A percentile compares a stretch with the other conserved stretches of the same genome.
Evolutionary conservation across 1,140 invertebrate genomes (phyloP).

Genomic region (Carposina sasakii): DNA sequence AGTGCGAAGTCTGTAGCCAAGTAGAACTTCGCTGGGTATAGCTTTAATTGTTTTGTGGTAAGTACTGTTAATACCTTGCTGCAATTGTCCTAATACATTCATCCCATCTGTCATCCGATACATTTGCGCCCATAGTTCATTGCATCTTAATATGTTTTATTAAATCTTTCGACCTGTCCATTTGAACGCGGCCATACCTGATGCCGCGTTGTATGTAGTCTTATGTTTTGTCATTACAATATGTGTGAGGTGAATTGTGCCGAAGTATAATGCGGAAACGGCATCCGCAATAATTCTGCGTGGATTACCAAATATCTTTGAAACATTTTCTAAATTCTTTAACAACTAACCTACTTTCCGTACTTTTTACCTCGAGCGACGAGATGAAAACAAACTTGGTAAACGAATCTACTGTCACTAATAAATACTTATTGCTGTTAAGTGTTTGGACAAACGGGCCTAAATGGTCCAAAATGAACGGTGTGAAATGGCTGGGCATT

Average conservation of each 20-base stretch:
- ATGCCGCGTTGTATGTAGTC: background rate
- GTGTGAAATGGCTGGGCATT: slow-evolving; percentile 3
- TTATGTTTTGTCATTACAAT: background rate
- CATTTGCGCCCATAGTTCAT: background rate
- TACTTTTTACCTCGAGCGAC: background rate
- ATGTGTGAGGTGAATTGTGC: background rate
- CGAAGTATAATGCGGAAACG: background rate
- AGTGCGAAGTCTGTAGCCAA: background rate
- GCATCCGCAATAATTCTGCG: no score
- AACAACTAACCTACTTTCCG: background rate
- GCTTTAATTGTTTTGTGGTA: slow-evolving; percentile 1
- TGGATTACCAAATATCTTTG: slow-evolving; percentile 1
- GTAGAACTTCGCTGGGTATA: background rate
- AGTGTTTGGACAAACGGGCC: no score
- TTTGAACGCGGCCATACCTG: background rate
- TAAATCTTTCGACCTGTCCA: background rate
- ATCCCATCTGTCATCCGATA: background rate
- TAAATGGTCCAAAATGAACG: slow-evolving; percentile 4
- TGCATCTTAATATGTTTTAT: background rate
- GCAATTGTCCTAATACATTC: background rate
- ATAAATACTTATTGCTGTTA: slow-evolving; percentile 3
- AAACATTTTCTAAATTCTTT: background rate
- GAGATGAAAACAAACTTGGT: slow-evolving; percentile 1
- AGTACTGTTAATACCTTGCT: slow-evolving; percentile 2
- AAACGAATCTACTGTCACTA: slow-evolving; percentile 10